Evolutionary conservation across 2,888 invertebrate species (phyloP).

Genomic region (Norana najaformis): DNA sequence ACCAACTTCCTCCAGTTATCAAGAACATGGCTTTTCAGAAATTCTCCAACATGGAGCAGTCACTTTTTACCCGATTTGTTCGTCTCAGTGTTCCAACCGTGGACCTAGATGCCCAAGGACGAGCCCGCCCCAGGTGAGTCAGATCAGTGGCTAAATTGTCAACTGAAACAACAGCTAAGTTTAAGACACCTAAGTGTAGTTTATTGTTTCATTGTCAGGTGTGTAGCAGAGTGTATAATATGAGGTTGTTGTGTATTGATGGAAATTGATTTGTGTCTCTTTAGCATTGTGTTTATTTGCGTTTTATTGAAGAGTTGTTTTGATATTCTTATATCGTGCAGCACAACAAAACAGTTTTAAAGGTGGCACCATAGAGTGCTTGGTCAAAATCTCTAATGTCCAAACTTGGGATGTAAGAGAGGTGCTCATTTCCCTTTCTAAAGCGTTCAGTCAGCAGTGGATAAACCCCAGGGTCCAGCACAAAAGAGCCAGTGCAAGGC

Average conservation of each 20-base stretch:
- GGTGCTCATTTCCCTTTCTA: not conserved
- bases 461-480: not conserved
- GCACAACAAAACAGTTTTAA: not conserved
- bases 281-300: not conserved
- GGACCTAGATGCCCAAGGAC: constrained; percentile 94
- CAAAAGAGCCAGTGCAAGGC: not conserved
- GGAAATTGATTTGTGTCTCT: not conserved
- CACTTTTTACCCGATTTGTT: constrained; percentile 92
- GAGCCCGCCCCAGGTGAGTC: constrained; percentile 64
- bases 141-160: not conserved
- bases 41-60: constrained; percentile 99
- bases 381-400: not conserved
- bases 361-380: not conserved
- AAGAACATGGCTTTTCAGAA: constrained; percentile 99
- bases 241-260: not conserved
- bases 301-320: too few species aligned
- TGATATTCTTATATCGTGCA: not conserved
- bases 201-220: not conserved
- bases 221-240: too few species aligned
- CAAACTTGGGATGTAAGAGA: too few species aligned
- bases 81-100: constrained; percentile 94
- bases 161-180: not conserved
- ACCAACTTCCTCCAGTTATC: constrained; percentile 97
- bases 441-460: not conserved
- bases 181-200: not conserved